Evolutionary conservation across 2,888 invertebrate species (phyloP).

Genomic region (Deroplatys truncata): DNA sequence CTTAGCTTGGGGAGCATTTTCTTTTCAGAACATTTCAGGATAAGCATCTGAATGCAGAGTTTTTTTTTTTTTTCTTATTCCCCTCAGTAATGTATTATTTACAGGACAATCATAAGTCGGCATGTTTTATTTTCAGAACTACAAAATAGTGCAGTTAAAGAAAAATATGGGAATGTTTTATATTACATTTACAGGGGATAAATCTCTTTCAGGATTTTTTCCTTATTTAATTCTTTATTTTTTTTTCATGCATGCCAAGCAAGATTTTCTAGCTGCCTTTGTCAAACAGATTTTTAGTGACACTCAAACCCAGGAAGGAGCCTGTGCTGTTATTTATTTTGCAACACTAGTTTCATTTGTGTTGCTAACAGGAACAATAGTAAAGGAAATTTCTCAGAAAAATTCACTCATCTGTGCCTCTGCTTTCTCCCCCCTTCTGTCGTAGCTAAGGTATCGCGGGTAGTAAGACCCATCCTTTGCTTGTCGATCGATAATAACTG

Average conservation of each 20-base stretch:
- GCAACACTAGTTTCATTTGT: constrained; percentile 8
- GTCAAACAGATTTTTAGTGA: neutral
- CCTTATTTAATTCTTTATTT: neutral
- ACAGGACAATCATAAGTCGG: neutral
- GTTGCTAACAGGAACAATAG: neutral
- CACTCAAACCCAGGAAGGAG: neutral
- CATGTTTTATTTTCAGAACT: neutral
- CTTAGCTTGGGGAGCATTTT: constrained; percentile 7
- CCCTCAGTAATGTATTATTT: neutral
- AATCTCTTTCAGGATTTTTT: constrained; percentile 16
- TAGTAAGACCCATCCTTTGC: constrained; percentile 37
- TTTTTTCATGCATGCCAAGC: neutral
- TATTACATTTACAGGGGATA: constrained; percentile 6
- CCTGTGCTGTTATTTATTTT: neutral
- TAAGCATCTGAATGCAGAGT: neutral
- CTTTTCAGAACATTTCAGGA: constrained; percentile 6
- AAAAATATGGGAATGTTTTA: neutral
- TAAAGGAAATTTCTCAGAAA: neutral
- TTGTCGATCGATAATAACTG: constrained; percentile 28
- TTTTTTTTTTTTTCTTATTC: too few relatives aligned
- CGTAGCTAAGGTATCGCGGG: constrained; percentile 48
- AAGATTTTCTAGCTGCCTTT: neutral
- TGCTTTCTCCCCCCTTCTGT: constrained; percentile 47
- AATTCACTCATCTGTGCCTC: constrained; percentile 35
- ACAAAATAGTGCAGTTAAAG: neutral